These are phyloP conservation scores for Oostethus manadensis DNA, from an alignment of 2,113 vertebrate species.

Conservation along the genomic window DNA sequence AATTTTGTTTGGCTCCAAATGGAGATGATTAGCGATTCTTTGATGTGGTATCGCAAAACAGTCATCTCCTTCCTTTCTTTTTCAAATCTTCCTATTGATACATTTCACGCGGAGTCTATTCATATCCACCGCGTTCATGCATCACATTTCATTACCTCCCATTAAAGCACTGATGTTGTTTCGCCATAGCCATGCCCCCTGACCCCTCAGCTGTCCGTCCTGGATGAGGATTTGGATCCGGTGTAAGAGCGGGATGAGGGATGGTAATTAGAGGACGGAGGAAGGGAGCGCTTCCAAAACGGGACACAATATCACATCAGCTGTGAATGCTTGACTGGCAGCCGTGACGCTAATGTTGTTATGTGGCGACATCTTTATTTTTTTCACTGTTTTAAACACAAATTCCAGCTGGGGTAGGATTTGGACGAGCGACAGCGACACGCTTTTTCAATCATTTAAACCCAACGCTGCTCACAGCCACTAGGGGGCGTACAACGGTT, in stretches of 20 bases:
- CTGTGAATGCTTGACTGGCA: too few relatives aligned
- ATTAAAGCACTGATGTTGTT: slow-evolving; percentile 48
- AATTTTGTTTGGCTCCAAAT: neutral
- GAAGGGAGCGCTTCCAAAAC: slow-evolving; percentile 16
- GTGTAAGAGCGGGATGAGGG: slow-evolving; percentile 58
- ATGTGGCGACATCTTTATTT: neutral
- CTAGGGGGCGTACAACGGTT: too few relatives aligned
- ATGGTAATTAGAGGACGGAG: slow-evolving; percentile 49
- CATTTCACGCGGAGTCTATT: neutral
- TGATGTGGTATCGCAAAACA: neutral
- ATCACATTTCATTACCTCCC: neutral
- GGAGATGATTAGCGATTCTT: neutral
- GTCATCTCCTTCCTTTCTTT: neutral
- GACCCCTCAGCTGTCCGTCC: slow-evolving; percentile 41
- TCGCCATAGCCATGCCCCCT: slow-evolving; percentile 45
- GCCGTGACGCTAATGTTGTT: neutral
- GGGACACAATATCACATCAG: too few relatives aligned
- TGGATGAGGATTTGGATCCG: slow-evolving; percentile 48
- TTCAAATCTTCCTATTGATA: neutral
- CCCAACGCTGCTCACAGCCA: neutral
- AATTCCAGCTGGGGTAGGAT: neutral
- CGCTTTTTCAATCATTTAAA: neutral
- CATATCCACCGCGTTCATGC: too few relatives aligned
- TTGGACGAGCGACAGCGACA: neutral
- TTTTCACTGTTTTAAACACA: neutral